phyloP scores from a whole-genome alignment of 2,797 vertebrate species.

The Poecilia velifera region DNA sequence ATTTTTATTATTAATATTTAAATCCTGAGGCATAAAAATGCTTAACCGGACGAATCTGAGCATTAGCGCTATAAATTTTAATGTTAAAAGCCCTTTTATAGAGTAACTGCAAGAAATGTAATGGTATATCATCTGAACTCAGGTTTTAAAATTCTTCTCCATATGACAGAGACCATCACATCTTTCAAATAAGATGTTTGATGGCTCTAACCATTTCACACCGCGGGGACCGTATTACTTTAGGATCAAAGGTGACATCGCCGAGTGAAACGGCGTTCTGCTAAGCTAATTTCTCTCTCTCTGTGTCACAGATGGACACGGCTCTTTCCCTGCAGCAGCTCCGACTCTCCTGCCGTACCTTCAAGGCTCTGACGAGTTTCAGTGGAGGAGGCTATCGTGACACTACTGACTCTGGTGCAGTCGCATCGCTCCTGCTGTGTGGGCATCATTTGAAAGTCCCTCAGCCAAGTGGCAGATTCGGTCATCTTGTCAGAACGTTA shows the following conservation, averaged over 20 bases:
- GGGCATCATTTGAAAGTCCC: slow-evolving; percentile 26
- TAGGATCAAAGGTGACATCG: slow-evolving; percentile 40
- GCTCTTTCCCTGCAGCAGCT: slow-evolving; percentile 16
- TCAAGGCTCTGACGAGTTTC: slow-evolving; percentile 13
- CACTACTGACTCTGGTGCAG: slow-evolving; percentile 26
- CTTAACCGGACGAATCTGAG: neutral
- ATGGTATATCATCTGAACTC: neutral
- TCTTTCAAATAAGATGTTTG: slow-evolving; percentile 13
- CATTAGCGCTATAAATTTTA: neutral
- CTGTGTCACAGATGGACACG: slow-evolving; percentile 34
- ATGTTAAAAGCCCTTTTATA: neutral
- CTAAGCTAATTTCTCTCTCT: slow-evolving; percentile 35
- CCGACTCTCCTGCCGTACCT: slow-evolving; percentile 14
- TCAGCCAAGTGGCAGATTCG: slow-evolving; percentile 14
- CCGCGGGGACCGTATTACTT: slow-evolving; percentile 36
- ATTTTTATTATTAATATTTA: neutral
- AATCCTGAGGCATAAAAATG: neutral
- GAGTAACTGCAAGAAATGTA: slow-evolving; percentile 6
- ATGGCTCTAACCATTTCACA: slow-evolving; percentile 47
- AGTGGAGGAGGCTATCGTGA: slow-evolving; percentile 25
- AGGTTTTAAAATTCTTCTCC: slow-evolving; percentile 17
- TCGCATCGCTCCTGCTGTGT: slow-evolving; percentile 21
- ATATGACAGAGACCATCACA: neutral
- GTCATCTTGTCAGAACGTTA: neutral
- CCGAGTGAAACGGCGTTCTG: slow-evolving; percentile 47